These are phyloP conservation scores for Apotomis turbidana DNA, from an alignment of 2,888 invertebrate genomes.

Conservation along the genomic window DNA sequence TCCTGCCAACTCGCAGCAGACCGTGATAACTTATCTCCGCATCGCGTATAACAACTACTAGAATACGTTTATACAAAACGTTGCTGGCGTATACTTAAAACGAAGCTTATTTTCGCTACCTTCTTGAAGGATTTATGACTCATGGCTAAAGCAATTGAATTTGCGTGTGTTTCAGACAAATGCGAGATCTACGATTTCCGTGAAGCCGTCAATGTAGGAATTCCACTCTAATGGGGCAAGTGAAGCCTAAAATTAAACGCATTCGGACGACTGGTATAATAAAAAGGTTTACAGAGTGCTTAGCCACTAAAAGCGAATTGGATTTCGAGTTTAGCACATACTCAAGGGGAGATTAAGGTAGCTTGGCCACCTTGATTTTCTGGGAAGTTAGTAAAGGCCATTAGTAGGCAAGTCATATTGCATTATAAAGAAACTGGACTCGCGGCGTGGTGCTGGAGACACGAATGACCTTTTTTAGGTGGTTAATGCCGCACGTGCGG, in stretches of 20 bases:
- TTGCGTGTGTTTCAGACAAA: slow-evolving; percentile 1
- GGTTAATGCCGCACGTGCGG: slow-evolving; percentile 70
- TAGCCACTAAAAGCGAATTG: slow-evolving; percentile 67
- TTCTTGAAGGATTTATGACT: slow-evolving; percentile 65
- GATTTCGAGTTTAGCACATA: slow-evolving; percentile 63
- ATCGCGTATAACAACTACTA: slow-evolving; percentile 78
- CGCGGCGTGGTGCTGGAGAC: slow-evolving; percentile 59
- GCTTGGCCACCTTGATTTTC: slow-evolving; percentile 47
- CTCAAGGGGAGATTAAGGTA: slow-evolving; percentile 57
- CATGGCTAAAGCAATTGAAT: slow-evolving; percentile 31
- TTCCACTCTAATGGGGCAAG: slow-evolving; percentile 44
- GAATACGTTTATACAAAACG: slow-evolving; percentile 71
- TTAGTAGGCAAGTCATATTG: slow-evolving; percentile 52
- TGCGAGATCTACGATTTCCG: slow-evolving; percentile 40
- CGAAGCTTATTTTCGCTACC: slow-evolving; percentile 72
- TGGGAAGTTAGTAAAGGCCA: slow-evolving; percentile 43
- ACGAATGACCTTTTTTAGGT: slow-evolving; percentile 72
- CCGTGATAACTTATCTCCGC: slow-evolving; percentile 76
- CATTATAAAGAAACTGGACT: slow-evolving; percentile 35
- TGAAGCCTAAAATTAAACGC: slow-evolving; percentile 49
- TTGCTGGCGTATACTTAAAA: slow-evolving; percentile 73
- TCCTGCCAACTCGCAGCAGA: slow-evolving; percentile 77
- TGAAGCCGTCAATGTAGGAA: slow-evolving; percentile 36
- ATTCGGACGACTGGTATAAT: slow-evolving; percentile 51
- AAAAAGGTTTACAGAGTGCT: slow-evolving; percentile 58